These are phyloP conservation scores for Drosophila falleni DNA, from an alignment of 2,888 invertebrate species.

Conservation along the genomic window DNA sequence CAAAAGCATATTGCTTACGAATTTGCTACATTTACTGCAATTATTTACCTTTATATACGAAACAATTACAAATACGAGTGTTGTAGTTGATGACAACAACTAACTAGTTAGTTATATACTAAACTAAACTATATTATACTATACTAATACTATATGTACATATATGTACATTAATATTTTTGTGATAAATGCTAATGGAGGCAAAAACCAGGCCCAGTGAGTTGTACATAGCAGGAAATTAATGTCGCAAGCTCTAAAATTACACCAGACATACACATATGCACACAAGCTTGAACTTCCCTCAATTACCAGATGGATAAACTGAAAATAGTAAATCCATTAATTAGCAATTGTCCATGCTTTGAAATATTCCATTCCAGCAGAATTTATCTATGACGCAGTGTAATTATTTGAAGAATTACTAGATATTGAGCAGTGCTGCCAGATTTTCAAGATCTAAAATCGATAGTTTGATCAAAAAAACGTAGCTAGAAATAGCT, in stretches of 20 bases:
- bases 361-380: not conserved
- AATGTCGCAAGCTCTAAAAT: slow-evolving; percentile 19
- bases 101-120: slow-evolving; percentile 40
- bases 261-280: not conserved
- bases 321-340: not conserved
- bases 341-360: not conserved
- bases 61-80: slow-evolving; percentile 27
- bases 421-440: too few relatives aligned
- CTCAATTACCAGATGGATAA: not conserved
- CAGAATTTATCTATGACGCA: not conserved
- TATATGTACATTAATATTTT: slow-evolving; percentile 66
- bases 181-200: slow-evolving; percentile 70
- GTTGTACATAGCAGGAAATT: slow-evolving; percentile 64
- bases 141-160: slow-evolving; percentile 26
- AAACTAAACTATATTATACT: slow-evolving; percentile 27
- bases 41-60: slow-evolving; percentile 70
- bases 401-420: too few relatives aligned
- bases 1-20: slow-evolving; percentile 79
- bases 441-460: too few relatives aligned
- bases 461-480: too few relatives aligned
- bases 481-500: too few relatives aligned
- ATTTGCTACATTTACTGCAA: slow-evolving; percentile 80
- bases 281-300: not conserved
- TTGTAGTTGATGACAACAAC: slow-evolving; percentile 35
- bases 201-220: slow-evolving; percentile 49